A percentile compares a stretch with the other conserved stretches of the same genome.
Evolutionary conservation across 2,113 vertebrate species (phyloP).

Genomic region (Alexandromys fortis): DNA sequence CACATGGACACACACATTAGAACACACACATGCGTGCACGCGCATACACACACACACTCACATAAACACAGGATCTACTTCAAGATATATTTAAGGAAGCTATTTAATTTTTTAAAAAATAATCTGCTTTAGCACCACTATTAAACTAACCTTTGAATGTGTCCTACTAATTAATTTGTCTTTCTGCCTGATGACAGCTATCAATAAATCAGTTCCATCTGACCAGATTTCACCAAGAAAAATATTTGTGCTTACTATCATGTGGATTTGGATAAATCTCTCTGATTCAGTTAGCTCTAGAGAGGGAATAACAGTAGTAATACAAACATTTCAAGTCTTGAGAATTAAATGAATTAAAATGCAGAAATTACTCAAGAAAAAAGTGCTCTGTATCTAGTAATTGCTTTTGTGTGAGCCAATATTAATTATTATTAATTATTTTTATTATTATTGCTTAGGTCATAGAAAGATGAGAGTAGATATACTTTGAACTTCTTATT

Average conservation of each 20-base stretch:
- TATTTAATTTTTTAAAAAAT: neutral
- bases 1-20: neutral
- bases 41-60: neutral
- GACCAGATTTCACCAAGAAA: neutral
- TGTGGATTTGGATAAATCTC: neutral
- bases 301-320: neutral
- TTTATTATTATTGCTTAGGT: neutral
- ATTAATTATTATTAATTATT: neutral
- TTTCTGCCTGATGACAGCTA: neutral
- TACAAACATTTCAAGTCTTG: neutral
- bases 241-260: neutral
- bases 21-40: neutral
- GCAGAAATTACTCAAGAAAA: neutral
- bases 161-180: neutral
- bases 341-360: neutral
- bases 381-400: neutral
- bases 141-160: neutral
- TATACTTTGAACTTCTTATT: constrained; percentile 18
- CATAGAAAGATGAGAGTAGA: neutral
- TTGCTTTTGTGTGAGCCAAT: neutral
- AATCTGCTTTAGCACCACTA: neutral
- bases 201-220: neutral
- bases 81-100: neutral
- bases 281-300: neutral
- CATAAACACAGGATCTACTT: neutral